Evolutionary conservation across 1,140 invertebrate species (phyloP), one percentile per base, ranked within the genome.

Genomic region (Sminthurides bifidus): DNA sequence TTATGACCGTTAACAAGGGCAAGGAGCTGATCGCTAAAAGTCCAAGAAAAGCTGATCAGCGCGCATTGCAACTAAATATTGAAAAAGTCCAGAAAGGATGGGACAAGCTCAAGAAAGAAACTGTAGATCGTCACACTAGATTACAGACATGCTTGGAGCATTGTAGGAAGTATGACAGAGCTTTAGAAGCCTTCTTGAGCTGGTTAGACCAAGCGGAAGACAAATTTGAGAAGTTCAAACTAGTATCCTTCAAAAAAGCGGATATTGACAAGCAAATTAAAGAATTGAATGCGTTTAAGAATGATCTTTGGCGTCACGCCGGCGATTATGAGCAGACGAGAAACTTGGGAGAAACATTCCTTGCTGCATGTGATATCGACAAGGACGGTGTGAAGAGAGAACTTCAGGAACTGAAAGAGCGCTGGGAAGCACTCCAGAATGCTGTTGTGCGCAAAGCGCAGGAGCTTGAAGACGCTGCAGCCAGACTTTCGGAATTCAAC

Each of bases 1-100:
- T 92, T 58, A 91, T 93, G 85, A 74, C 95, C 3, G 71, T 94
- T 19, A 91, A 93, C 66, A 93, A 92, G 73, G 92, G 91, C 60
- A 75, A 81, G 53, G 85, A 88, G 63, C 75, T 87, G 54, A 66
- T 35, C 26, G 49, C 77, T 1, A 78, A 80, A 52, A 77, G 78
- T 1, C 65, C 72, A 5, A 66, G 68, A 30, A 68, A 68, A 46
- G 64, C 63, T 24, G 70, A 73, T 27, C 70, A 71, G 19, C 70
- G 77, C 66, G 72, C 70, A 3, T 70, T 79, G 0, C 74, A 77
- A 61, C 68, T 84, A 30, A 87, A 91, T 63, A 70, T 93, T 3
- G 88, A 92, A 66, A 84, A 84, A 64, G 87, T 92, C 61, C 85
- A 89, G 65, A 79, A 81, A 29, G 81, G 85, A 37, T 94, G 90